These are phyloP conservation scores for Dasypus novemcinctus DNA, from an alignment of 2,113 vertebrate genomes.

Conservation along the genomic window DNA sequence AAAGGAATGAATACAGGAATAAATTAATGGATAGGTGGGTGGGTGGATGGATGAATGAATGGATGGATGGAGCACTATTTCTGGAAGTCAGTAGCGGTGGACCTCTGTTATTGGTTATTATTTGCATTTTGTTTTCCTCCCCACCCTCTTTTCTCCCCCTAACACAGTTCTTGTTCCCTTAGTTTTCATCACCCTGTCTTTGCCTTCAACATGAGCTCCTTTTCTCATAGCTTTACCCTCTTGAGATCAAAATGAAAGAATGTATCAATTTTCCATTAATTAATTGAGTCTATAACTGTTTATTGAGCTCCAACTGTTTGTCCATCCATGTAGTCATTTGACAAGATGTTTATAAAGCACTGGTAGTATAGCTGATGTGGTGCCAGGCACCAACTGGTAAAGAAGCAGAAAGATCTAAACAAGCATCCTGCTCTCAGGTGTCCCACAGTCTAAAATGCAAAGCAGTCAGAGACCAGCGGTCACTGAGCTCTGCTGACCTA, in stretches of 20 bases:
- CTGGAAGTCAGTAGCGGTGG: not conserved
- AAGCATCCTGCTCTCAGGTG: not conserved
- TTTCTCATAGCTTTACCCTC: constrained; percentile 10
- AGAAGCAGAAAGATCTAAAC: not conserved
- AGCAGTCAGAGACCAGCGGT: not conserved
- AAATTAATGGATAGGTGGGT: not conserved
- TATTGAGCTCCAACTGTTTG: constrained; percentile 46
- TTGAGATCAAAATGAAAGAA: constrained; percentile 36
- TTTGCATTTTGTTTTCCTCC: not conserved
- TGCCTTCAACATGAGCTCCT: not conserved
- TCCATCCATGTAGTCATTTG: not conserved
- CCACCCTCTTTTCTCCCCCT: not conserved
- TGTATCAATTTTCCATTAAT: constrained; percentile 53
- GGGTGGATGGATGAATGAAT: not conserved
- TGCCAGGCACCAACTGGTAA: not conserved
- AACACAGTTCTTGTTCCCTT: not conserved
- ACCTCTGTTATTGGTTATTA: not conserved
- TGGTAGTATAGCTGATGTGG: not conserved
- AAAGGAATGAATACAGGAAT: not conserved
- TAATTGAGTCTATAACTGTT: constrained; percentile 56
- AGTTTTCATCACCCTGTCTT: not conserved
- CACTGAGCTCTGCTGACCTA: not conserved
- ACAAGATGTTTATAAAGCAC: constrained; percentile 42
- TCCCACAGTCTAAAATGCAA: not conserved
- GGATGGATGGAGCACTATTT: not conserved